Conservation (phyloP, 2,113 vertebrate species). For the Phoxinus phoxinus region DNA sequence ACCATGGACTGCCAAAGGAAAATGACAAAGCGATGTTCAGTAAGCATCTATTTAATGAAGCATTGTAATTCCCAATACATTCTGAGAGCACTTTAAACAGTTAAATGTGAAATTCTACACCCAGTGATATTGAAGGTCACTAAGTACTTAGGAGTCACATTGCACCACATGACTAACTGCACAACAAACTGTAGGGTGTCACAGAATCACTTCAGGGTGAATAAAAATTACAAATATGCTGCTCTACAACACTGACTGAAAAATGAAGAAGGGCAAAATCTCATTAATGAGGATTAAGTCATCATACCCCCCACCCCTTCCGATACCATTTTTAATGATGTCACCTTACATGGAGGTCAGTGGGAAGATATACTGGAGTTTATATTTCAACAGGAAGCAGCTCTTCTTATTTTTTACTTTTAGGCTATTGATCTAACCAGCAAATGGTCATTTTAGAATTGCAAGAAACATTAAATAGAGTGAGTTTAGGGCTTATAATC, state of each 20-base stretch:
- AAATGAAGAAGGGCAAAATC: constrained; percentile 48
- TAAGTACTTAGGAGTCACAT: constrained; percentile 49
- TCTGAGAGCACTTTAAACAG: constrained; percentile 47
- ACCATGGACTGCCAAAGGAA: constrained; percentile 90
- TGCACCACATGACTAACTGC: constrained; percentile 46
- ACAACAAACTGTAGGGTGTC: constrained; percentile 51
- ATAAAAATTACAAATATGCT: constrained; percentile 52
- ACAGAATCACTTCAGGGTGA: constrained; percentile 48
- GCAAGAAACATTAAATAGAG: constrained; percentile 36
- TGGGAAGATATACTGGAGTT: constrained; percentile 54
- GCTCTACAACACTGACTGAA: constrained; percentile 36
- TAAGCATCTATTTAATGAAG: constrained; percentile 51
- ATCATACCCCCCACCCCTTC: constrained; percentile 11
- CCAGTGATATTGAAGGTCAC: constrained; percentile 52
- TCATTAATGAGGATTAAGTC: constrained; percentile 44
- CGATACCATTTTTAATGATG: constrained; percentile 44
- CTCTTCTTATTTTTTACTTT: constrained; percentile 46
- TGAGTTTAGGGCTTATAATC: constrained; percentile 56
- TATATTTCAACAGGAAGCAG: constrained; percentile 55
- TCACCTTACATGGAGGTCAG: constrained; percentile 44
- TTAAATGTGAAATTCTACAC: constrained; percentile 55
- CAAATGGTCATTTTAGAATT: constrained; percentile 38
- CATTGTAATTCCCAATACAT: constrained; percentile 41
- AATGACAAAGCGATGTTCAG: constrained; percentile 35
- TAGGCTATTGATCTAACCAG: constrained; percentile 55